Percentiles rank a stretch among this genome's conserved stretches.
phyloP scores from a whole-genome alignment of 2,113 vertebrate species.

The Agapornis roseicollis region DNA sequence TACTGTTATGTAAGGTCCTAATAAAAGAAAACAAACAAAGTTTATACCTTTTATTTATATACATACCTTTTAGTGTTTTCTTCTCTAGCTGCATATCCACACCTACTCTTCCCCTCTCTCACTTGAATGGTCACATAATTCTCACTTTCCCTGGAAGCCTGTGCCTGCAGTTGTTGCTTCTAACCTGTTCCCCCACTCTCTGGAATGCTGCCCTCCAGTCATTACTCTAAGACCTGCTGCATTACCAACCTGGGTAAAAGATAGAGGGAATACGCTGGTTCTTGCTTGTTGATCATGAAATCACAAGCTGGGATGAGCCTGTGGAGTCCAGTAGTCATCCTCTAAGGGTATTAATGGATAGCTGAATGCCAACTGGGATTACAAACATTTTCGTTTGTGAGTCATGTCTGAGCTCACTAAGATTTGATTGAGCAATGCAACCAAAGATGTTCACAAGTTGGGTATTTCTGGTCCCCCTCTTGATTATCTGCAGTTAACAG shows the following conservation, averaged over 20 bases:
- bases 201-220: background rate
- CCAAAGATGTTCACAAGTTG: background rate
- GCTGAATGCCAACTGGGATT: background rate
- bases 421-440: background rate
- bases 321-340: background rate
- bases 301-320: background rate
- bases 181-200: background rate
- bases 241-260: background rate
- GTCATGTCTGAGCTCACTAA: background rate
- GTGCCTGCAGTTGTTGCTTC: background rate
- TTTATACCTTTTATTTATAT: background rate
- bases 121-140: background rate
- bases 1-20: background rate
- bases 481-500: background rate
- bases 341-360: background rate
- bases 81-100: background rate
- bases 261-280: background rate
- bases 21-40: background rate
- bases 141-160: background rate
- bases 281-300: background rate
- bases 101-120: background rate
- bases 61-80: no score
- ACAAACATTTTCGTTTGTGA: background rate
- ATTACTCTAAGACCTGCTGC: background rate
- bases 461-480: background rate